Conservation (phyloP, 2,888 invertebrate species). For the Fragum fragum region DNA sequence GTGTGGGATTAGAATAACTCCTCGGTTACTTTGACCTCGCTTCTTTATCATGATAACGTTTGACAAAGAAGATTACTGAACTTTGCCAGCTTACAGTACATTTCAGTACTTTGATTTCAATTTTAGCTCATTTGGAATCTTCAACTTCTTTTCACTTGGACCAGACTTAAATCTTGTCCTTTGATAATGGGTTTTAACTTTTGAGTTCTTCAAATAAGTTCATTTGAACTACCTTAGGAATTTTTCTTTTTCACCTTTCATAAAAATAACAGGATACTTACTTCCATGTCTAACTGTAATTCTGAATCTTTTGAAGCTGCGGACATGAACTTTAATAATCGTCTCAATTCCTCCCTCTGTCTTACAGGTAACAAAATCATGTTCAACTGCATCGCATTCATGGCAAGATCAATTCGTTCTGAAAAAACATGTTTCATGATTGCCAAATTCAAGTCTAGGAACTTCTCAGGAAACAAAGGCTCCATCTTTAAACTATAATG, state of each 20-base stretch:
- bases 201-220: background rate
- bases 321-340: constrained; percentile 83
- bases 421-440: constrained; percentile 83
- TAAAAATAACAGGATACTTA: constrained; percentile 47
- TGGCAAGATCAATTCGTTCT: constrained; percentile 71
- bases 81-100: too few species aligned
- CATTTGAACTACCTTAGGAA: background rate
- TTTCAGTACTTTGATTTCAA: too few species aligned
- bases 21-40: too few species aligned
- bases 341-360: constrained; percentile 81
- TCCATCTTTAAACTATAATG: constrained; percentile 73
- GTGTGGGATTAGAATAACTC: too few species aligned
- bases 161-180: too few species aligned
- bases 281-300: constrained; percentile 76
- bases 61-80: too few species aligned
- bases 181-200: too few species aligned
- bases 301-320: constrained; percentile 75
- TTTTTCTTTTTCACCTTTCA: too few species aligned
- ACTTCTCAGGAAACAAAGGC: constrained; percentile 82
- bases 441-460: constrained; percentile 83
- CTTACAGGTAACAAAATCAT: constrained; percentile 80
- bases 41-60: too few species aligned
- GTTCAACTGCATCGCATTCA: constrained; percentile 82
- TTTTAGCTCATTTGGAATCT: too few species aligned
- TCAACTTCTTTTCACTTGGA: too few species aligned